Evolutionary conservation across 1,140 invertebrate species (phyloP).

Genomic region (Cecropterus lyciades): DNA sequence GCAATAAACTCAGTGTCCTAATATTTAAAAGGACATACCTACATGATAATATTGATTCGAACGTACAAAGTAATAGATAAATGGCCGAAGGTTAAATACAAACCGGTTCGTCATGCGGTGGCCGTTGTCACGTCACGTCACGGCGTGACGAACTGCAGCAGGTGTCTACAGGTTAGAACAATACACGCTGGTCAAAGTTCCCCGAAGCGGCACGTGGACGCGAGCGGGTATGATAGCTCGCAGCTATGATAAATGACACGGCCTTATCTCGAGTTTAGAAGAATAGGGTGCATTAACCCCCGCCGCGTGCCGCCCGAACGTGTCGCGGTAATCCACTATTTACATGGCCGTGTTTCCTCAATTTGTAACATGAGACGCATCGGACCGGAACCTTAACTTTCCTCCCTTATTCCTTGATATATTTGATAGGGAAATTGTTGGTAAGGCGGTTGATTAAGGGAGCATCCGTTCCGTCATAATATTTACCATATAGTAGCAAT

Average conservation of each 20-base stretch:
- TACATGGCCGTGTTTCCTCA: not conserved
- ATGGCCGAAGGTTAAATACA: conserved; percentile 13
- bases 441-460: no score
- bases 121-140: conserved; percentile 2
- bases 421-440: no score
- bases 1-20: no score
- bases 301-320: not conserved
- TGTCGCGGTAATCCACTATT: conserved; percentile 3
- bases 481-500: no score
- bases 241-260: conserved; percentile 21
- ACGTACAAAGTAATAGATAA: not conserved
- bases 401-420: no score
- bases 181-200: conserved; percentile 11
- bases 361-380: no score
- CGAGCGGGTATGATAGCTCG: not conserved
- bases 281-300: conserved; percentile 16
- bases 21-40: no score
- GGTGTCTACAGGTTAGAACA: conserved; percentile 2
- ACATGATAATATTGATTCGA: not conserved
- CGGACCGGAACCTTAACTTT: no score
- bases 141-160: no score
- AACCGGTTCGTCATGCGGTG: conserved; percentile 7
- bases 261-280: conserved; percentile 16
- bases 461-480: no score
- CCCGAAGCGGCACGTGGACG: conserved; percentile 10